Percentiles rank a stretch among this genome's conserved stretches.
These are phyloP conservation scores for Drosophila nannoptera DNA, from an alignment of 1,140 invertebrate genomes.

Conservation along the genomic window DNA sequence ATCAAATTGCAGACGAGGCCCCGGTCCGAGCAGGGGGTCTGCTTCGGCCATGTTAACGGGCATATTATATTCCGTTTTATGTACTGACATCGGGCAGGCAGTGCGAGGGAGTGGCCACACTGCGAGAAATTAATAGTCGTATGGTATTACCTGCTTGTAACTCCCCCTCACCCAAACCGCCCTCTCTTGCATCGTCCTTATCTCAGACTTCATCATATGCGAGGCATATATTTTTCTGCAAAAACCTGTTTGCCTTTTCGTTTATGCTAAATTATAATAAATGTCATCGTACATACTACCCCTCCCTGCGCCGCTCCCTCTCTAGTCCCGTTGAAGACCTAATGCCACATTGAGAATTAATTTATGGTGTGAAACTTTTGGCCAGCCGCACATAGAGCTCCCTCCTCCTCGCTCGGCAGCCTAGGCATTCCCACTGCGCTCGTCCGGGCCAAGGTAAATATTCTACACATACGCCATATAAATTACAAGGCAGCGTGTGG, in stretches of 20 bases:
- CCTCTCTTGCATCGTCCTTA: constrained; percentile 4
- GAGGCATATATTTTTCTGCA: constrained; percentile 37
- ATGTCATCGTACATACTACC: constrained; percentile 58
- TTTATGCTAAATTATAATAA: constrained; percentile 69
- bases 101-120: constrained; percentile 20
- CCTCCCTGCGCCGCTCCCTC: too few species aligned
- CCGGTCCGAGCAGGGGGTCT: constrained; percentile 8
- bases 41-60: constrained; percentile 50
- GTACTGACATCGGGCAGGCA: constrained; percentile 21
- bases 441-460: constrained; percentile 25
- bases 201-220: constrained; percentile 35
- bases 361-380: constrained; percentile 71
- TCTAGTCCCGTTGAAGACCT: constrained; percentile 13
- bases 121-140: constrained; percentile 15
- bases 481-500: constrained; percentile 9
- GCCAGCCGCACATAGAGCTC: constrained; percentile 25
- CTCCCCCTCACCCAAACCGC: neutral
- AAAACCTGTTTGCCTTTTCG: constrained; percentile 10
- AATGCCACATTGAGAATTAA: constrained; percentile 66
- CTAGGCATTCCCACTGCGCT: constrained; percentile 12
- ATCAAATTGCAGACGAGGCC: constrained; percentile 62
- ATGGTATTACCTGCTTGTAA: neutral
- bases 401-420: neutral
- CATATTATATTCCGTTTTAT: constrained; percentile 56
- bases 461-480: constrained; percentile 17